Evolutionary conservation across 2,797 vertebrate species (phyloP), one percentile per base, ranked within the genome.

Genomic region (Melopsittacus undulatus): DNA sequence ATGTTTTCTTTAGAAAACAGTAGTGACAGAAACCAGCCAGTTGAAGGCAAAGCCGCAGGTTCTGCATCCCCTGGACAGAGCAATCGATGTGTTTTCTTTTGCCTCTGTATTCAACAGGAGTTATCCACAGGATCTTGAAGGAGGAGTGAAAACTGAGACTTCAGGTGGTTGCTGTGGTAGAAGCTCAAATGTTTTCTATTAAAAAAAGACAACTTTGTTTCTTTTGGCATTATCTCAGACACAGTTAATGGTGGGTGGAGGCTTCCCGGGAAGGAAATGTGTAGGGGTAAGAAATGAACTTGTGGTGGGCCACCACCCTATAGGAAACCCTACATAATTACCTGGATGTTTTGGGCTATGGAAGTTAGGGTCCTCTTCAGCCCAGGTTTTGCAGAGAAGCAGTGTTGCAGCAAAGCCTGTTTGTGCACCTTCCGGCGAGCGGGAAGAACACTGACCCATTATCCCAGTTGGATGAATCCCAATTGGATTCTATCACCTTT

Each of bases 161-260:
- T 94, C 94, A 94, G 92, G 95, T 94, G 92, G 90, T 97, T 95
- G 96, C 94, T 96, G 90, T 43, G 88, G 90, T 93, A 88, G 87
- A 77, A 67, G 34, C 51, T 87, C 85, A 76, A 87, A 95, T 77
- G 81, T 69, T 92, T n/a, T 52, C 18, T 87, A 57, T n/a, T 51
- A 59, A 63, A 79, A 24, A 75, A 85, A 68, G 90, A 81, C 64
- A 91, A 92, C 94, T 95, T 92, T 97, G 90, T 98, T 98, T 97
- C 96, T 95, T 95, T 97, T 98, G 97, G 97, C 97, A 92, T 88
- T 95, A 66, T 87, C 46, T 38, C 77, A 90, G 80, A 91, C 84
- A 86, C 94, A 97, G 92, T 92, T 95, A 95, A 97, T 97, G 94
- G 94, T 97, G 96, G 96, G 95, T 97, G 97, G 97, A 98, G 96